Evolutionary conservation across 37 sponge, comb jelly and placozoan genomes (phyloP).

Genomic region (Lycopodina hypogea): DNA sequence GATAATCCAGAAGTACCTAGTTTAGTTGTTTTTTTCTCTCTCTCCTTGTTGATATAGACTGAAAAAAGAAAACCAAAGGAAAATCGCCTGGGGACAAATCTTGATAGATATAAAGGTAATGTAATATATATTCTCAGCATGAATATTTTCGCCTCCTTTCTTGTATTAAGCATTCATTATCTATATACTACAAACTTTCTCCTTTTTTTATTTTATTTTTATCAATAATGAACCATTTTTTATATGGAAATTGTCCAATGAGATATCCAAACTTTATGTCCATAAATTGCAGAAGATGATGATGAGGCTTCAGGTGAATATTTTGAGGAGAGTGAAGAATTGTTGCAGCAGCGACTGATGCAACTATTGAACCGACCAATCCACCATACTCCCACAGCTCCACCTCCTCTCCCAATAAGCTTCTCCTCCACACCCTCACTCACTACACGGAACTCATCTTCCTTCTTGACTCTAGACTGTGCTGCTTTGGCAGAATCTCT

Average conservation of each 20-base stretch:
- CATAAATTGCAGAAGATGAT: too few relatives aligned
- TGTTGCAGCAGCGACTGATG: constrained; percentile 30
- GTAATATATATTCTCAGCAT: not conserved
- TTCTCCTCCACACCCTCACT: not conserved
- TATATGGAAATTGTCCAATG: too few relatives aligned
- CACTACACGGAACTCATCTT: not conserved
- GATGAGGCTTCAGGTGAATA: not conserved
- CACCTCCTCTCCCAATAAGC: not conserved
- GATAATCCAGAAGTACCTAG: too few relatives aligned
- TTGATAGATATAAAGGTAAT: constrained; percentile 22
- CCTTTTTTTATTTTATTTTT: too few relatives aligned
- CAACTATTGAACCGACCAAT: constrained; percentile 49
- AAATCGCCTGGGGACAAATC: constrained; percentile 42
- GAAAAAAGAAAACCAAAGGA: constrained; percentile 10
- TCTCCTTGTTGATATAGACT: too few relatives aligned
- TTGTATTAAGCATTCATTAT: too few relatives aligned
- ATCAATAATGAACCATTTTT: too few relatives aligned
- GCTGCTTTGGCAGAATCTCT: constrained; percentile 25
- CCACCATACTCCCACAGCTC: not conserved
- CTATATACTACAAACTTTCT: too few relatives aligned
- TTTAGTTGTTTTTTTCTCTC: too few relatives aligned
- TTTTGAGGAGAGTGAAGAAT: constrained; percentile 26
- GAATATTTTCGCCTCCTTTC: not conserved
- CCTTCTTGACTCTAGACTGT: constrained; percentile 32
- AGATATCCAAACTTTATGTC: too few relatives aligned